Conservation (phyloP, 2,113 vertebrate species). For the Pterocles gutturalis region DNA sequence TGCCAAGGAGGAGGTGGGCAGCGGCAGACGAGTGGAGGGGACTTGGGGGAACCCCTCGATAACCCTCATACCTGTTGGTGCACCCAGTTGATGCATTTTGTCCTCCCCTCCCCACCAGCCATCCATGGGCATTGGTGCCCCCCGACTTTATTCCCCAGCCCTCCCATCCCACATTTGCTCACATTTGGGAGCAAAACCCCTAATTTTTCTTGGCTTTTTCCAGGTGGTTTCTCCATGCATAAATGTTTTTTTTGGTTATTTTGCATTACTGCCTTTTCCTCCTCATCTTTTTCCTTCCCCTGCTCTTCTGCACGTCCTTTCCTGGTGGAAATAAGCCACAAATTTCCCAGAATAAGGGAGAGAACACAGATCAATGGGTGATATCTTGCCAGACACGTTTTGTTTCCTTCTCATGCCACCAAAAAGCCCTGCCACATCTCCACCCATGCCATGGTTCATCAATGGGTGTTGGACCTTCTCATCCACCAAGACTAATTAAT, state of each 20-base stretch:
- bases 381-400: not conserved
- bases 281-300: not conserved
- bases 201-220: not conserved
- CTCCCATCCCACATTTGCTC: not conserved
- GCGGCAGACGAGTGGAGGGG: not conserved
- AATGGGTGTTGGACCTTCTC: not conserved
- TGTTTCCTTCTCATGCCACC: not conserved
- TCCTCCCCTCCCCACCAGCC: too few species aligned
- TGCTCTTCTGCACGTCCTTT: not conserved
- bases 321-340: not conserved
- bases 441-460: rapidly evolving
- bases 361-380: not conserved
- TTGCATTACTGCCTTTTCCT: not conserved
- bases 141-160: rapidly evolving
- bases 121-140: rapidly evolving
- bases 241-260: not conserved
- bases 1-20: not conserved
- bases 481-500: not conserved
- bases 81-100: not conserved
- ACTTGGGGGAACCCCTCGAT: not conserved
- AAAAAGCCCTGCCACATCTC: not conserved
- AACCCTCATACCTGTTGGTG: not conserved
- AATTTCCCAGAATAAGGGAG: not conserved
- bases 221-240: not conserved
- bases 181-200: not conserved